Conservation (phyloP, 2,888 invertebrate species). For the Ormyrus labotus region DNA sequence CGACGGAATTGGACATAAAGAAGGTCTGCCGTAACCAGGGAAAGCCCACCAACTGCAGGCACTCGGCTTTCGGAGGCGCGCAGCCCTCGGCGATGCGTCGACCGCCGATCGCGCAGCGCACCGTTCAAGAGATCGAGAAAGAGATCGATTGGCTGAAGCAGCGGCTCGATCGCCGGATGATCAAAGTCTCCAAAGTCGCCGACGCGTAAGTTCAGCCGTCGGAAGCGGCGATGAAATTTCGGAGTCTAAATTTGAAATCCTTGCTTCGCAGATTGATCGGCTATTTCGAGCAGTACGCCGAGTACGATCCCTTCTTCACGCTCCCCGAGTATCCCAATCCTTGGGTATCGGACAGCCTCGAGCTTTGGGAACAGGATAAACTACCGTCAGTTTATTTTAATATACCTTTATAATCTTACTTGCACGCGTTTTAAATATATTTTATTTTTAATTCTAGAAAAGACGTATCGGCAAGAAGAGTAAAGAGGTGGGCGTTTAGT, state of each 20-base stretch:
- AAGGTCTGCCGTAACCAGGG: constrained; percentile 85
- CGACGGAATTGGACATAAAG: constrained; percentile 98
- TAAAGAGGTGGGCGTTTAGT: constrained; percentile 98
- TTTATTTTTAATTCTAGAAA: constrained; percentile 78
- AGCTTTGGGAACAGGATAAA: constrained; percentile 98
- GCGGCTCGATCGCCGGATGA: constrained; percentile 90
- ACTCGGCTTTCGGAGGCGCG: constrained; percentile 74
- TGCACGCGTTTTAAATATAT: background rate
- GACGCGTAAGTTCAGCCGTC: constrained; percentile 85
- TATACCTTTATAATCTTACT: background rate
- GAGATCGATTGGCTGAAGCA: constrained; percentile 87
- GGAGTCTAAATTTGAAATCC: background rate
- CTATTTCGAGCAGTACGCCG: constrained; percentile 96
- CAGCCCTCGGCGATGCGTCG: constrained; percentile 79
- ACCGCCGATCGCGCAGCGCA: constrained; percentile 76
- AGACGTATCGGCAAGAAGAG: constrained; percentile 94
- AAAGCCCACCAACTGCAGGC: constrained; percentile 24
- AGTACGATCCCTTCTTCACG: constrained; percentile 97
- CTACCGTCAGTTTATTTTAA: constrained; percentile 80
- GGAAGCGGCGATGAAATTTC: background rate
- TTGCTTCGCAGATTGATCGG: constrained; percentile 83
- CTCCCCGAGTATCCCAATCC: constrained; percentile 96
- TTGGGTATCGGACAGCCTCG: constrained; percentile 96
- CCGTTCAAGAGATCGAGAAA: constrained; percentile 80
- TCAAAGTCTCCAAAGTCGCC: constrained; percentile 94